phyloP scores from a whole-genome alignment of 2,113 vertebrate genomes.

The Campylomormyrus numenius region DNA sequence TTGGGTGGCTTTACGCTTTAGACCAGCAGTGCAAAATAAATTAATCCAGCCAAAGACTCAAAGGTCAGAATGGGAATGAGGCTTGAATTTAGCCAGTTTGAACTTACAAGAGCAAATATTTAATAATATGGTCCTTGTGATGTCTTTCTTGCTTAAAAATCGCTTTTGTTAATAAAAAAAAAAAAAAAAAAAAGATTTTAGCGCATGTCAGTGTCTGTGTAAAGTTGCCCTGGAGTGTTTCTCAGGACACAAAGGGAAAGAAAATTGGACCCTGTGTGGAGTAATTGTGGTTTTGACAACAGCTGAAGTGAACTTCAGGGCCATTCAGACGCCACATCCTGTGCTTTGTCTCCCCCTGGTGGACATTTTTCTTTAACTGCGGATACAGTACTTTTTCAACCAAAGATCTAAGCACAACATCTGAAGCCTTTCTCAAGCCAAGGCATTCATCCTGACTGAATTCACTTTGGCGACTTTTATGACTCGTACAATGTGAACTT shows the following conservation, averaged over 20 bases:
- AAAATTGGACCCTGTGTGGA: background rate
- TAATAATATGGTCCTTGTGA: background rate
- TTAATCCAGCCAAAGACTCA: background rate
- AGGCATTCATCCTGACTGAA: background rate
- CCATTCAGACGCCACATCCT: background rate
- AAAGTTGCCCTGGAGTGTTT: conserved; percentile 1
- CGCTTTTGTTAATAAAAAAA: background rate
- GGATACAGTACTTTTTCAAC: background rate
- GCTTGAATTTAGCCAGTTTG: background rate
- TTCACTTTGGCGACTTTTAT: background rate
- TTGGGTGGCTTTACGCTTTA: background rate
- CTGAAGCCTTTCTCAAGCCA: background rate
- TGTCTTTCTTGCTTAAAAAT: background rate
- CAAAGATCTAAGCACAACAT: background rate
- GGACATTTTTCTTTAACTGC: conserved; percentile 14
- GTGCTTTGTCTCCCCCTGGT: conserved; percentile 2
- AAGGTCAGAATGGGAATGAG: background rate
- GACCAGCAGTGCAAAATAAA: background rate
- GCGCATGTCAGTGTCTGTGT: background rate
- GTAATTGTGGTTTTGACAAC: background rate
- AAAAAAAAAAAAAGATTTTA: background rate
- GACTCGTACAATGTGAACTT: background rate
- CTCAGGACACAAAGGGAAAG: background rate
- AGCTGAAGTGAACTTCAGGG: background rate
- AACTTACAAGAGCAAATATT: background rate